phyloP scores from a whole-genome alignment of 2,113 vertebrate species.

The Peromyscus leucopus region DNA sequence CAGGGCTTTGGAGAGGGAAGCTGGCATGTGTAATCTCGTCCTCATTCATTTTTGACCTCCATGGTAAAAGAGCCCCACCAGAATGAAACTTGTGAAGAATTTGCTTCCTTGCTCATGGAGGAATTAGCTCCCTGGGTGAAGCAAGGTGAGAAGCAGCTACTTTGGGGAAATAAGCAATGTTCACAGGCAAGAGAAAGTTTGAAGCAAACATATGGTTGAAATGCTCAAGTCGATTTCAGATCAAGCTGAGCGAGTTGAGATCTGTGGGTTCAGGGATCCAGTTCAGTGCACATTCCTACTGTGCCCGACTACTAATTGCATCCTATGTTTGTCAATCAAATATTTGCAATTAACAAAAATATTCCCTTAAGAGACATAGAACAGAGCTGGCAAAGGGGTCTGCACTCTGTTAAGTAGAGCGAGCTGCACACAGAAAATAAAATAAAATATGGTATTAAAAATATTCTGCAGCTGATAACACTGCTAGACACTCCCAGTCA shows the following conservation, averaged over 20 bases:
- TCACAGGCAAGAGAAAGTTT: conserved; percentile 87
- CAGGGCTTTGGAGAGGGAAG: conserved; percentile 82
- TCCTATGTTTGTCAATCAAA: conserved; percentile 97
- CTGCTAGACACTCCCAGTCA: conserved; percentile 87
- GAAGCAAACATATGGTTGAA: conserved; percentile 94
- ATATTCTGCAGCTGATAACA: conserved; percentile 86
- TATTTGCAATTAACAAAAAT: conserved; percentile 94
- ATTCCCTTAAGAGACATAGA: conserved; percentile 92
- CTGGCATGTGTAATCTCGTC: conserved; percentile 84
- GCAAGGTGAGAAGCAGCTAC: conserved; percentile 84
- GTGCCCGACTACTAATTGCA: conserved; percentile 95
- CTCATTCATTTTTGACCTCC: conserved; percentile 86
- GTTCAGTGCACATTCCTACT: conserved; percentile 95
- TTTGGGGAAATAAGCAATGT: conserved; percentile 88
- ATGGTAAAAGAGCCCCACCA: conserved; percentile 84
- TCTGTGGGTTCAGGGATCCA: conserved; percentile 94
- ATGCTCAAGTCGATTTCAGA: conserved; percentile 91
- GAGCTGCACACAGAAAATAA: conserved; percentile 75
- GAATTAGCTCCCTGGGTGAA: conserved; percentile 86
- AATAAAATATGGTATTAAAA: conserved; percentile 83
- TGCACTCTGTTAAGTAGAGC: conserved; percentile 85
- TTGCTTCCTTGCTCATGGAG: conserved; percentile 84
- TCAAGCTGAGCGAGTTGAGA: conserved; percentile 95
- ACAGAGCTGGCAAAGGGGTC: conserved; percentile 88
- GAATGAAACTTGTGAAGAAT: conserved; percentile 83